These are phyloP conservation scores for Eucidaris tribuloides DNA, from an alignment of 35 echinoderm and acorn worm genomes.

Conservation along the genomic window DNA sequence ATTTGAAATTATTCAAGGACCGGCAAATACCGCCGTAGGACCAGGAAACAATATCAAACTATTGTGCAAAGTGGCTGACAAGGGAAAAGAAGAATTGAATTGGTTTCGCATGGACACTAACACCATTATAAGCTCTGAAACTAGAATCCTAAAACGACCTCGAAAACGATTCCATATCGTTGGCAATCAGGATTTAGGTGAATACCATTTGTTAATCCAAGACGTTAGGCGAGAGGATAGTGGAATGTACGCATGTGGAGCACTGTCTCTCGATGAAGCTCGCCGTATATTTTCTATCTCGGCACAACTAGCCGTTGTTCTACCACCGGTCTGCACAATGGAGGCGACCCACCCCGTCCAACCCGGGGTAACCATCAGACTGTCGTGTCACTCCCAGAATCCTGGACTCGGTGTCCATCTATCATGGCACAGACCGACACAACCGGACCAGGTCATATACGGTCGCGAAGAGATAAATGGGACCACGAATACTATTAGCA, in stretches of 20 bases:
- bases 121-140: not conserved
- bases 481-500: not conserved
- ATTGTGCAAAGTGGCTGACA: not conserved
- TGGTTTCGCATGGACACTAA: slow-evolving; percentile 12
- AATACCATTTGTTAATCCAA: not conserved
- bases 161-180: not conserved
- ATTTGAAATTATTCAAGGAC: not conserved
- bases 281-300: not conserved
- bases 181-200: not conserved
- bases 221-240: not conserved
- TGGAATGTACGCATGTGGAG: slow-evolving; percentile 2
- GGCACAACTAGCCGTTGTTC: not conserved
- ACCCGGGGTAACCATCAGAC: not conserved
- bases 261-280: not conserved
- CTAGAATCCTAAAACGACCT: not conserved
- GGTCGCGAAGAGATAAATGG: not conserved
- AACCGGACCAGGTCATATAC: not conserved
- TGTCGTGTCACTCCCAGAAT: not conserved
- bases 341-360: not conserved
- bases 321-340: not conserved
- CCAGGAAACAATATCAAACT: not conserved
- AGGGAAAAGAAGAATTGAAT: not conserved
- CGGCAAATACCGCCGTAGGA: not conserved
- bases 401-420: not conserved
- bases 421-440: not conserved